Conservation (phyloP, 2,113 vertebrate species). For the Oenanthe oenanthe region DNA sequence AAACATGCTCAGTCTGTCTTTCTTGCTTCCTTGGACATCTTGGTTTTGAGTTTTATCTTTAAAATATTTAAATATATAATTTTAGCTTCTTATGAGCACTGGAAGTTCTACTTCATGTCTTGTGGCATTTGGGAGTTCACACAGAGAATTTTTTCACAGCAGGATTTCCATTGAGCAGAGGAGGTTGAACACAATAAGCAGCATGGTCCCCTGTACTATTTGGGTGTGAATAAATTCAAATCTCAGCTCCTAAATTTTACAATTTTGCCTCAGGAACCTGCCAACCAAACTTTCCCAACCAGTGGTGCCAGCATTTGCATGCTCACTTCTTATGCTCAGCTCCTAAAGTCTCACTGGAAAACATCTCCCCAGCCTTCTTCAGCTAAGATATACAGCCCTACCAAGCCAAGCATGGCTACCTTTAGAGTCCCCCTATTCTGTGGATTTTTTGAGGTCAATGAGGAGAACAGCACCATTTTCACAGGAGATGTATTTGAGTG, state of each 20-base stretch:
- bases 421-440: neutral
- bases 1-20: neutral
- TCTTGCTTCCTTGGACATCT: neutral
- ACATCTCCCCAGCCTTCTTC: neutral
- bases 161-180: neutral
- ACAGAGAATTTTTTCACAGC: neutral
- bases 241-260: neutral
- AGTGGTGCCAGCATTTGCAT: neutral
- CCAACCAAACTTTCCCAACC: neutral
- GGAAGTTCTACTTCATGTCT: neutral
- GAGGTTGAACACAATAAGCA: neutral
- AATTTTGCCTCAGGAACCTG: neutral
- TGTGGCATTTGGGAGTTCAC: neutral
- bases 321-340: neutral
- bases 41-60: neutral
- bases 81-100: neutral
- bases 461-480: neutral
- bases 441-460: neutral
- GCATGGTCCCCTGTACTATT: accelerated
- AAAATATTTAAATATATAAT: neutral
- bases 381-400: neutral
- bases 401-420: neutral
- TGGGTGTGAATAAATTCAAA: neutral
- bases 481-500: neutral
- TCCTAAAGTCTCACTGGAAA: neutral